phyloP scores from a whole-genome alignment of 2,113 vertebrate genomes.

The Aptenodytes patagonicus region DNA sequence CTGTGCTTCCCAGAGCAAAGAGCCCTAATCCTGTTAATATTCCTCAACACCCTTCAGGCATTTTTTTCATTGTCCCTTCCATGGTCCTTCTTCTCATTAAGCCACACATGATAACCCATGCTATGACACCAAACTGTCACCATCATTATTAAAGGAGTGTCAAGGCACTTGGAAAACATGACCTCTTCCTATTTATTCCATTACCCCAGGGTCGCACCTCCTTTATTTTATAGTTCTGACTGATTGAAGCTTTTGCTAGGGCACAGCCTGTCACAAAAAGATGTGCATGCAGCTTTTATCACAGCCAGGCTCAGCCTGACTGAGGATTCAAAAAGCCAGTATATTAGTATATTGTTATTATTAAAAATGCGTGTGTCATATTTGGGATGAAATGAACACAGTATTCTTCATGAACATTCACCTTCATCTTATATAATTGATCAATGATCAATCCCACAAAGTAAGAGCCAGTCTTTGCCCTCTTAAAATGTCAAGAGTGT shows the following conservation, averaged over 20 bases:
- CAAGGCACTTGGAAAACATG: background rate
- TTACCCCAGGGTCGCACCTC: background rate
- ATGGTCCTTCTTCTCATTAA: background rate
- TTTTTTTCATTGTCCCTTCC: background rate
- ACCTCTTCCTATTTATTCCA: background rate
- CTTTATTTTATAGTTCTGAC: background rate
- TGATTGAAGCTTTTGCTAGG: background rate
- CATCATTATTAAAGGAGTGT: background rate
- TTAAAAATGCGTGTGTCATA: background rate
- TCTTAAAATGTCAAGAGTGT: background rate
- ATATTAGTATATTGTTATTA: background rate
- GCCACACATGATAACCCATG: rapidly evolving
- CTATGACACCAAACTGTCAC: background rate
- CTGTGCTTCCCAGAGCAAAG: background rate
- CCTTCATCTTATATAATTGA: background rate
- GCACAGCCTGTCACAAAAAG: background rate
- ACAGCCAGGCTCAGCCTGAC: background rate
- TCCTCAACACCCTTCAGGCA: background rate
- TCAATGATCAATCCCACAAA: background rate
- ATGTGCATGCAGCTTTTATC: background rate
- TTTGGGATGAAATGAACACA: background rate
- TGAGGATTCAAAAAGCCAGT: background rate
- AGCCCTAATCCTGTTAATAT: background rate
- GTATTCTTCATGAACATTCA: background rate
- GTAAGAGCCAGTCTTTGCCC: background rate